A percentile compares a stretch with the other conserved stretches of the same genome.
Evolutionary conservation across 1,140 invertebrate genomes (phyloP).

Genomic region (Lineus longissimus): DNA sequence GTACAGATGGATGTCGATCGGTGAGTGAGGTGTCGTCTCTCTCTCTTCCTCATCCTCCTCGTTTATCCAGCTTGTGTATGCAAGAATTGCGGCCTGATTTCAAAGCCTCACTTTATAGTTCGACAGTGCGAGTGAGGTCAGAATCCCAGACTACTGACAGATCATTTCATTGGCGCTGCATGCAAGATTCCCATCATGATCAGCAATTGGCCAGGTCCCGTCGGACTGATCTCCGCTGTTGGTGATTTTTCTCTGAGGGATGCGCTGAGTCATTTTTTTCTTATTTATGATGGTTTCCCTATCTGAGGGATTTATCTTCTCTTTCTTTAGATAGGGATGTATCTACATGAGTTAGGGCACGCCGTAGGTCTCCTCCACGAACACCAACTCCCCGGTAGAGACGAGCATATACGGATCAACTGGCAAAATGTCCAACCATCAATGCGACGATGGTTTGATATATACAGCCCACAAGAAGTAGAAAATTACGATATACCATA

Average conservation of each 20-base stretch:
- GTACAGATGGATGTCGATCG: conserved; percentile 42
- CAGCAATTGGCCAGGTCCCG: too few species aligned
- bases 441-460: conserved; percentile 48
- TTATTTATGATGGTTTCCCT: not conserved
- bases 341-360: conserved; percentile 53
- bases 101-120: too few species aligned
- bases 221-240: too few species aligned
- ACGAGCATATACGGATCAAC: conserved; percentile 48
- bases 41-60: not conserved
- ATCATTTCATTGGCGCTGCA: too few species aligned
- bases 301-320: not conserved
- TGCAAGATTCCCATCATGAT: too few species aligned
- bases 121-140: too few species aligned
- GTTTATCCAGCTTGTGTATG: not conserved
- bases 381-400: conserved; percentile 52
- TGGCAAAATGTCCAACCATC: conserved; percentile 47
- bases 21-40: conserved; percentile 28
- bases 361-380: conserved; percentile 55
- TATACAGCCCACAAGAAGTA: conserved; percentile 36
- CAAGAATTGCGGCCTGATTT: too few species aligned
- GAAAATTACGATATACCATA: conserved; percentile 38
- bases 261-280: not conserved
- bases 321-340: conserved; percentile 42
- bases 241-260: too few species aligned
- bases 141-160: too few species aligned